Conservation (phyloP, 2,888 invertebrate genomes). For the Bellardia pandia region DNA sequence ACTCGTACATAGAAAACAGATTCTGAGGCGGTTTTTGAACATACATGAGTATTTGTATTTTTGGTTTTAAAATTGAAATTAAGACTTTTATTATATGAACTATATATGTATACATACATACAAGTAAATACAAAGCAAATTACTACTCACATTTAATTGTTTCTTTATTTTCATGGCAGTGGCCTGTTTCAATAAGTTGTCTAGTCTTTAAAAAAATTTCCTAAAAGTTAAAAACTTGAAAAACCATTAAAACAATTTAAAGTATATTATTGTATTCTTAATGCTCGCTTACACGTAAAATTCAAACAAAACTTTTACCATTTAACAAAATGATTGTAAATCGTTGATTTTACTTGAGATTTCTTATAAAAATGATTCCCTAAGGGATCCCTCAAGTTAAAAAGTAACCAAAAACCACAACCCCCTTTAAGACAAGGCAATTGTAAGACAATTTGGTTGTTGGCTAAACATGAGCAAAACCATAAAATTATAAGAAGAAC, state of each 20-base stretch:
- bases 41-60: conserved; percentile 9
- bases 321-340: conserved; percentile 78
- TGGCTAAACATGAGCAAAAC: conserved; percentile 49
- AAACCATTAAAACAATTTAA: conserved; percentile 84
- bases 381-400: conserved; percentile 72
- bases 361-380: conserved; percentile 75
- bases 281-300: conserved; percentile 78
- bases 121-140: too few relatives aligned
- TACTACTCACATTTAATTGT: not conserved
- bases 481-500: conserved; percentile 31
- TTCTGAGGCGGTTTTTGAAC: not conserved
- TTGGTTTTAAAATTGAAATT: not conserved
- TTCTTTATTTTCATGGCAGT: not conserved
- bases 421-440: conserved; percentile 41
- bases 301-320: conserved; percentile 76
- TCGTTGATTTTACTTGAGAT: conserved; percentile 78
- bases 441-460: conserved; percentile 60
- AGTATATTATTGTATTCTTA: conserved; percentile 77
- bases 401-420: conserved; percentile 53
- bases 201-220: conserved; percentile 54
- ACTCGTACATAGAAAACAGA: conserved; percentile 36
- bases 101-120: too few relatives aligned
- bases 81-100: too few relatives aligned
- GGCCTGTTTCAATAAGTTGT: too few relatives aligned
- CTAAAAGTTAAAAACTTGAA: conserved; percentile 75